Conservation (phyloP, 2,888 invertebrate genomes). For the Lycaena phlaeas region DNA sequence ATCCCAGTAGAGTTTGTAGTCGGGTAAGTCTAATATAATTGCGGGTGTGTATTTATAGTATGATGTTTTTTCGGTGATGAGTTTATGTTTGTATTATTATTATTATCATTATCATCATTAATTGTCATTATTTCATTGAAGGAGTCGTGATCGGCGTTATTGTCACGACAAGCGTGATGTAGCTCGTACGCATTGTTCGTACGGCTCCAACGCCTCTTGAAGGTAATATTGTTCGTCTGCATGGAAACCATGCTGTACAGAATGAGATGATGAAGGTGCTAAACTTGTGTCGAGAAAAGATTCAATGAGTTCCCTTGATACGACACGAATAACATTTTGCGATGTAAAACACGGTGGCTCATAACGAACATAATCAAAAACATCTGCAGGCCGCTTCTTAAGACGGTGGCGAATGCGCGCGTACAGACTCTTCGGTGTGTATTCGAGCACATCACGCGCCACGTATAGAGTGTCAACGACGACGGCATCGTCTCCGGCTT, state of each 20-base stretch:
- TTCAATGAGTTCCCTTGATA: slow-evolving; percentile 6
- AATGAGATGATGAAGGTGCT: background rate
- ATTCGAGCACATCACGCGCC: slow-evolving; percentile 8
- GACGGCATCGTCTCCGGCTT: background rate
- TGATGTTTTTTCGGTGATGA: no score
- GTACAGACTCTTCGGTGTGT: slow-evolving; percentile 9
- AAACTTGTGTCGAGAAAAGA: background rate
- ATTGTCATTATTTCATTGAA: background rate
- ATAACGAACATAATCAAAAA: slow-evolving; percentile 6
- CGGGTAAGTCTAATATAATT: no score
- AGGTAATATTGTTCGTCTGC: background rate
- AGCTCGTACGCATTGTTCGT: slow-evolving; percentile 6
- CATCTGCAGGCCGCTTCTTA: background rate
- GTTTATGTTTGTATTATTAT: no score
- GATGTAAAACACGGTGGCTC: slow-evolving; percentile 7
- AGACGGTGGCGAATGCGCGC: slow-evolving; percentile 2
- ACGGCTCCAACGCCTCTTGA: slow-evolving; percentile 5
- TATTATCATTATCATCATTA: no score
- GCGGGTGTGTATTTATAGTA: no score
- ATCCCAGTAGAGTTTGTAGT: no score
- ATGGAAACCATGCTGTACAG: background rate
- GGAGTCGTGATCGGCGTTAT: no score
- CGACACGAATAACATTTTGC: background rate
- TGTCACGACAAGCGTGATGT: background rate
- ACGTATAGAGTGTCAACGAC: slow-evolving; percentile 4